Percentiles rank a stretch among this genome's conserved stretches.
phyloP scores from a whole-genome alignment of 2,888 invertebrate genomes.

The Oxyteleia sp. region DNA sequence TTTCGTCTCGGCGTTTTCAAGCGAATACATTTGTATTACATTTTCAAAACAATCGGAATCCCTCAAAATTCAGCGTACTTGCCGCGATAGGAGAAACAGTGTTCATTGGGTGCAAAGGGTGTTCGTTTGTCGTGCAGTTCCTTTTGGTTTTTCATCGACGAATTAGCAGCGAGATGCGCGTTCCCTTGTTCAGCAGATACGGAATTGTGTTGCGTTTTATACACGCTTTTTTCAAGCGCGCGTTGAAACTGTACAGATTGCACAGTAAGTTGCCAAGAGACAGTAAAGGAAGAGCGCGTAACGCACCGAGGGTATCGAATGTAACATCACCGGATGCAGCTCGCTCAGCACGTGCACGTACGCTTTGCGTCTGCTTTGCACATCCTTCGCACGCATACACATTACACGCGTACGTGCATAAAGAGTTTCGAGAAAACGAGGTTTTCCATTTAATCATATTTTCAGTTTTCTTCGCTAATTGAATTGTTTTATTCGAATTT shows the following conservation, averaged over 20 bases:
- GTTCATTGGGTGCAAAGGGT: background rate
- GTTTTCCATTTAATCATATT: background rate
- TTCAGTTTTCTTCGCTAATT: background rate
- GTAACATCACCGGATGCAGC: constrained; percentile 64
- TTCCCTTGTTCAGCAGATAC: background rate
- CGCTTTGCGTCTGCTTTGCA: constrained; percentile 35
- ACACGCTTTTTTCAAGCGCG: constrained; percentile 3
- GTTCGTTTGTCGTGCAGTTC: background rate
- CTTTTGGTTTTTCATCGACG: background rate
- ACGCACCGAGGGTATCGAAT: constrained; percentile 58
- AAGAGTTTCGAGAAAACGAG: constrained; percentile 8
- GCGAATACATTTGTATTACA: constrained; percentile 71
- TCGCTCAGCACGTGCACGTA: constrained; percentile 60
- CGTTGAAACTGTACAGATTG: background rate
- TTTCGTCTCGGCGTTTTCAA: too few species aligned
- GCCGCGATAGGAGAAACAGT: background rate
- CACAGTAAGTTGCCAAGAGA: background rate
- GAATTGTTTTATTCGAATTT: background rate
- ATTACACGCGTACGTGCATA: constrained; percentile 7
- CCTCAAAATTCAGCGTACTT: constrained; percentile 13
- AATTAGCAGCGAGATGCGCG: too few species aligned
- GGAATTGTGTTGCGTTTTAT: background rate
- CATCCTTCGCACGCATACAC: constrained; percentile 24
- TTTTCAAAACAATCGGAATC: constrained; percentile 65
- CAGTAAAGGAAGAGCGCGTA: constrained; percentile 48